Evolutionary conservation across 2,113 vertebrate species (phyloP), one percentile per base, ranked within the genome.

Genomic region (Marmota flaviventris): DNA sequence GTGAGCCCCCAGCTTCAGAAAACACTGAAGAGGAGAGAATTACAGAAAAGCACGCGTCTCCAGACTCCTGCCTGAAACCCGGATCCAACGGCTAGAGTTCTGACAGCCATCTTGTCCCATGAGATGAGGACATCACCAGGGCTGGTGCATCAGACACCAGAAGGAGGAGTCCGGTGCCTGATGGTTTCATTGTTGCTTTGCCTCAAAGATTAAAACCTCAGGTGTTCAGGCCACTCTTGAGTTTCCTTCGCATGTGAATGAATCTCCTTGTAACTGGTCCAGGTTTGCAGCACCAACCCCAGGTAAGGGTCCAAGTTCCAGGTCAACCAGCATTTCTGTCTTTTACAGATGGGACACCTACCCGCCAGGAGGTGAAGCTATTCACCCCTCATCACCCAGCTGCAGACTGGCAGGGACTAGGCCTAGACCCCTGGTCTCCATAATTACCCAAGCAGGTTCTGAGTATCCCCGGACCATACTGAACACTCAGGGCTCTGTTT

Each of bases 401-500:
- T 91, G 34, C 27, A 95, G 78, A 69, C 45, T n/a, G 51, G 51
- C 56, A 86, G 34, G 37, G 11, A 89, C 8, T 11, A 76, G 63
- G 86, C 89, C 58, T 76, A 84, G 76, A 72, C 4, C 37, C 56
- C 56, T 45, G 34, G 32, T 63, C 86, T 86, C 83, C 85, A 72
- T 79, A 67, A 87, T 91, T 53, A 70, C 67, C 86, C 42, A 42
- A 42, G 70, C 83, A 27, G 5, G 56, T 93, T 97, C 95, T 42
- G 24, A 94, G 51, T 87, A 89, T 78, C 95, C 89, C 69, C 83
- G 69, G 82, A 51, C 39, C 84, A 86, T 37, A 17, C 2, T 58
- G 90, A 95, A 97, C 87, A 97, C 90, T 94, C 89, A 75, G 72
- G 67, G 56, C 96, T 97, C 93, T 97, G 96, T 97, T 96, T 84